Conservation (phyloP, 2,797 vertebrate genomes). For the Babyrousa celebensis region DNA sequence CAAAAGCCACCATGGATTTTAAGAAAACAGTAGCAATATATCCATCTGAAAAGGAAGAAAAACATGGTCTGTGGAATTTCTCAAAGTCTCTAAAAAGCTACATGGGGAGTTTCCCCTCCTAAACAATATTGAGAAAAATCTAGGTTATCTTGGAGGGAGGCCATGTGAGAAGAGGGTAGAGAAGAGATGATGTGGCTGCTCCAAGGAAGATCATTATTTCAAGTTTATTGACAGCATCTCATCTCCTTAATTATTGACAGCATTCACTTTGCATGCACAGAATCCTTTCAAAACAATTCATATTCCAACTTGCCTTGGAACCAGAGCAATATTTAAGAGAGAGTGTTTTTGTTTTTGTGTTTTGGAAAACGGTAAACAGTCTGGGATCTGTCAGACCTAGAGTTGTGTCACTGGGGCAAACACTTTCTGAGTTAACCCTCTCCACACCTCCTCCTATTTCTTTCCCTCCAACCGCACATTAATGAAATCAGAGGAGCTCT, state of each 20-base stretch:
- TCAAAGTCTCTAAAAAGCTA: conserved; percentile 24
- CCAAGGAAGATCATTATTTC: conserved; percentile 51
- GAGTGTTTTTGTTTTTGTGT: not conserved
- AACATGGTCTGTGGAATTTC: not conserved
- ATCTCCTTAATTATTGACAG: conserved; percentile 73
- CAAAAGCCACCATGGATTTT: not conserved
- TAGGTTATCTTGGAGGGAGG: conserved; percentile 23
- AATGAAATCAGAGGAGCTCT: not conserved
- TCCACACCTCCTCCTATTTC: not conserved
- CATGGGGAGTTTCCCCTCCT: not conserved
- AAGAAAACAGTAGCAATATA: conserved; percentile 12
- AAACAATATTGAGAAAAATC: conserved; percentile 53
- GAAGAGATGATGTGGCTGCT: not conserved
- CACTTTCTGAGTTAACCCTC: not conserved
- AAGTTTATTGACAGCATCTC: conserved; percentile 61
- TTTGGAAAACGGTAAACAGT: conserved; percentile 17
- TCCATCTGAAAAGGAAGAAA: conserved; percentile 20
- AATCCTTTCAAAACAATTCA: conserved; percentile 68
- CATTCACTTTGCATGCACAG: conserved; percentile 33
- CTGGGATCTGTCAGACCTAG: not conserved
- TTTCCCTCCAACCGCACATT: not conserved
- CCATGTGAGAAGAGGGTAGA: not conserved
- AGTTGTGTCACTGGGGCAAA: not conserved
- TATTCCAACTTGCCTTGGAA: conserved; percentile 43
- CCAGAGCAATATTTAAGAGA: conserved; percentile 7